These are phyloP conservation scores for Resseliella maxima DNA, from an alignment of 2,888 invertebrate species.

Conservation along the genomic window DNA sequence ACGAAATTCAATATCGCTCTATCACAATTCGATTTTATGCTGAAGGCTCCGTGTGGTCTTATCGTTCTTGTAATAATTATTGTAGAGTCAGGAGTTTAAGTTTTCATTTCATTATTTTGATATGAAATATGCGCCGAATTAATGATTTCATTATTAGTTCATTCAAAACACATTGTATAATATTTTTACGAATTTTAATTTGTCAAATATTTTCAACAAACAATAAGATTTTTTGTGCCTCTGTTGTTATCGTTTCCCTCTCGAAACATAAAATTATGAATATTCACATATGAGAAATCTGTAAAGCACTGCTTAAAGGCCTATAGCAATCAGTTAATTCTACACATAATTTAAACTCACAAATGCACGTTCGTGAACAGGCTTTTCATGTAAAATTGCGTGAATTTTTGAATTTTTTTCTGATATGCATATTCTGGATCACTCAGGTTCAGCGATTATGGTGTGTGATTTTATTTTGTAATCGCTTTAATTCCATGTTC, in stretches of 20 bases:
- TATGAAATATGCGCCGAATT: not conserved
- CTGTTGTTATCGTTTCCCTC: not conserved
- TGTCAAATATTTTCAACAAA: too few species aligned
- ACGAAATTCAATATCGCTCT: too few species aligned
- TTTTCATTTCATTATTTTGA: too few species aligned
- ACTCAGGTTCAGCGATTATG: slow-evolving; percentile 25
- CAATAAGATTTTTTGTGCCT: not conserved
- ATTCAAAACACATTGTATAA: not conserved
- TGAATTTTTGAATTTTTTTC: not conserved
- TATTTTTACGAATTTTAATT: too few species aligned
- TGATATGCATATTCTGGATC: not conserved
- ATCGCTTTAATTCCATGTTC: not conserved
- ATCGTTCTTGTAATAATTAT: too few species aligned
- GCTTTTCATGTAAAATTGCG: slow-evolving; percentile 10
- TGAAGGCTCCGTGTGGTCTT: too few species aligned
- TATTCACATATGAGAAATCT: slow-evolving; percentile 19
- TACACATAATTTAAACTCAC: not conserved
- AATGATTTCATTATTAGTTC: not conserved
- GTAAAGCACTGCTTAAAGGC: slow-evolving; percentile 33
- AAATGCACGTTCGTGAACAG: not conserved
- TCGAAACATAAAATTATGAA: not conserved
- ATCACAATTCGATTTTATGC: too few species aligned
- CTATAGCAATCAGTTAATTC: slow-evolving; percentile 10
- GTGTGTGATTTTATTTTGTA: slow-evolving; percentile 25
- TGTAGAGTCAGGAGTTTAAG: too few species aligned